Evolutionary conservation across 2,113 vertebrate species (phyloP).

Genomic region (Ranitomeya imitator): DNA sequence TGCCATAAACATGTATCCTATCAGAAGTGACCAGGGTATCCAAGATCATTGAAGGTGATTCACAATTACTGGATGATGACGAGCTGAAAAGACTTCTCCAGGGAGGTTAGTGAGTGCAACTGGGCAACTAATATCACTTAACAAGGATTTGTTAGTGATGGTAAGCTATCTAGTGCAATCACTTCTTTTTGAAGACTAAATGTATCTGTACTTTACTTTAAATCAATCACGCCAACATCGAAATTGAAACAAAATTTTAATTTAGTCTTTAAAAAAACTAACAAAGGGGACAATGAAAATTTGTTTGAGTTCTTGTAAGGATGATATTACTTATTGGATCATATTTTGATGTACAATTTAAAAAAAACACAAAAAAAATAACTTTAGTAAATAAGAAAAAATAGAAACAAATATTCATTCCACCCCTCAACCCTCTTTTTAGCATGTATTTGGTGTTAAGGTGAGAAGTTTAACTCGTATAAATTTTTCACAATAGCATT

Average conservation of each 20-base stretch:
- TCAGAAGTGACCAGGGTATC: slow-evolving; percentile 85
- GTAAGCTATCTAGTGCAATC: slow-evolving; percentile 59
- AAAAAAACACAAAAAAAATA: not conserved
- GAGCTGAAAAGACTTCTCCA: slow-evolving; percentile 83
- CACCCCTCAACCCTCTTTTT: slow-evolving; percentile 62
- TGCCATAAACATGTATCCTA: slow-evolving; percentile 75
- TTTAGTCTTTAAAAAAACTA: slow-evolving; percentile 78
- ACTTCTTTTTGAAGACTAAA: slow-evolving; percentile 74
- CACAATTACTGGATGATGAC: slow-evolving; percentile 81
- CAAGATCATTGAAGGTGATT: slow-evolving; percentile 83
- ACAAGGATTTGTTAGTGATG: slow-evolving; percentile 62
- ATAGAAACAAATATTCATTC: slow-evolving; percentile 76
- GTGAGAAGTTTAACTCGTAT: slow-evolving; percentile 58
- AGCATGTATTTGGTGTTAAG: slow-evolving; percentile 71
- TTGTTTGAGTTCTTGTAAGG: slow-evolving; percentile 60
- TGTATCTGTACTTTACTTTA: not conserved
- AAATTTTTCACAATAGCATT: not conserved
- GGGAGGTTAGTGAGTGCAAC: slow-evolving; percentile 80
- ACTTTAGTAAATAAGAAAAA: not conserved
- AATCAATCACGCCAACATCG: not conserved
- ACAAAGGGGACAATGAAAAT: slow-evolving; percentile 75
- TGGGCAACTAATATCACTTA: slow-evolving; percentile 71
- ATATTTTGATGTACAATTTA: not conserved
- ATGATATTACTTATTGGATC: not conserved
- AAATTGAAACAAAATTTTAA: not conserved